Base-by-base conservation (phyloP, 2,113 vertebrate genomes). In the Phoxinus phoxinus region DNA sequence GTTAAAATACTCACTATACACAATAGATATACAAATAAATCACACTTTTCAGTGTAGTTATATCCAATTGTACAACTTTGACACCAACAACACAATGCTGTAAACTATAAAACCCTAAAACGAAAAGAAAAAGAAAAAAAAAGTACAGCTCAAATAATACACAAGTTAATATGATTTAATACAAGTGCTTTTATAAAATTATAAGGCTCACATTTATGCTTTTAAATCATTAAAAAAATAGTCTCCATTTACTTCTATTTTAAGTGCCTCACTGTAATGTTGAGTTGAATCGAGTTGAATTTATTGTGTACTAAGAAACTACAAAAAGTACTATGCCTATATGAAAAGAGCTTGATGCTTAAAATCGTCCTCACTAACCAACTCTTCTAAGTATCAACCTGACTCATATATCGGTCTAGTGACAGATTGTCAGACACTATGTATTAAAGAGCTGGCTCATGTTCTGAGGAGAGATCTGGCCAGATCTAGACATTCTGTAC, bases 401-500 rank as follows among this genome's bases (percentile, higher is more conserved):
- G 61, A 69, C 44, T 81, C 44, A 69, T 2, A 51, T 46, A 58
- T 27, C n/a, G 8, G 35, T 58, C 63, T 63, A 17, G 8, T 25
- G n/a, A 32, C 15, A 19, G 44, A 19, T 30, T 13, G 4, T 75
- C 46, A 53, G 48, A 53, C 46, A 76, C 27, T 12, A 25, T 83
- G 46, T 58, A 58, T 72, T 19, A 41, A 51, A 32, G 67, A 58
- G 46, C 30, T 53, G 48, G 21, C 67, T 83, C 32, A 21, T 37
- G 81, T 37, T 72, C 65, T 83, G 12, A 56, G 48, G 81, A 72
- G 23, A 51, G 10, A 58, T 83, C 12, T 25, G 63, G 46, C 6
- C 81, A 72, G 27, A 71, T 83, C 81, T 72, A 73, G 67, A 83
- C 81, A 73, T 58, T 83, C 48, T 83, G 81, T 83, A 58, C 81